These are phyloP conservation scores for Ichneumoninae sp. DNA, from an alignment of 2,888 invertebrate species.

Conservation along the genomic window DNA sequence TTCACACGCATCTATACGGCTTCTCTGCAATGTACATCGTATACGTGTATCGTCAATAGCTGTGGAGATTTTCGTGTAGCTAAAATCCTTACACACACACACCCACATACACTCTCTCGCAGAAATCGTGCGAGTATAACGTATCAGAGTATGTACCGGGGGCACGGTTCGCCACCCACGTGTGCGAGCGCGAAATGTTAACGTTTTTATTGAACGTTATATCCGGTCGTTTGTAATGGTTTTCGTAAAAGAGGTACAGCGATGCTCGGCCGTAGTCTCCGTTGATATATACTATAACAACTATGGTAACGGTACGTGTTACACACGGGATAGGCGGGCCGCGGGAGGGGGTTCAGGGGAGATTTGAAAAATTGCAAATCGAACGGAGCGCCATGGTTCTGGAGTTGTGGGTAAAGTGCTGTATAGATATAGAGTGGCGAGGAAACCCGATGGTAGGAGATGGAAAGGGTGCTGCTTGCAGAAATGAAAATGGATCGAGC, in stretches of 20 bases:
- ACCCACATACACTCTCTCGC: neutral
- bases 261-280: neutral
- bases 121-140: conserved; percentile 7
- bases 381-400: conserved; percentile 27
- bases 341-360: conserved; percentile 60
- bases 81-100: neutral
- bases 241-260: conserved; percentile 55
- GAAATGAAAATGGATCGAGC: conserved; percentile 60
- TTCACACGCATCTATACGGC: conserved; percentile 50
- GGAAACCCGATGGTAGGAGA: conserved; percentile 2
- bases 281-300: conserved; percentile 8
- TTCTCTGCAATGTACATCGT: conserved; percentile 37
- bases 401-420: conserved; percentile 28
- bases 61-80: neutral
- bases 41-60: conserved; percentile 10
- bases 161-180: conserved; percentile 19
- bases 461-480: conserved; percentile 19
- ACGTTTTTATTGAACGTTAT: conserved; percentile 76
- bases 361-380: conserved; percentile 73
- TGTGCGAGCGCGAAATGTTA: conserved; percentile 68
- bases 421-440: conserved; percentile 31
- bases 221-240: conserved; percentile 75
- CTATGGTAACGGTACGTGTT: conserved; percentile 48
- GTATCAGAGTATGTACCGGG: neutral
- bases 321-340: conserved; percentile 41